Evolutionary conservation across 2,888 invertebrate species (phyloP), one percentile per base, ranked within the genome.

Genomic region (Catocala nupta): DNA sequence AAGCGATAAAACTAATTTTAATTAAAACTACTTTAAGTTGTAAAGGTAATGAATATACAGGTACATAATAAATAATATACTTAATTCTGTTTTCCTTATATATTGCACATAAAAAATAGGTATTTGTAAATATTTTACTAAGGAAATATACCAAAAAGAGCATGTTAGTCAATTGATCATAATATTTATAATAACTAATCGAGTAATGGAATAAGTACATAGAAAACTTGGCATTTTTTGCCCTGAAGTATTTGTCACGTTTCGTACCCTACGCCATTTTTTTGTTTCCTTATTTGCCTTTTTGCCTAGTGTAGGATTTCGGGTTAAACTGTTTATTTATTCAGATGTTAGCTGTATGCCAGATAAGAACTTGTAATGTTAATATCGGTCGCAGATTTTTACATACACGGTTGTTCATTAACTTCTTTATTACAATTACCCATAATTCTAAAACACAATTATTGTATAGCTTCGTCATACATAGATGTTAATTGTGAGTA

Each of bases 401-500:
- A 16, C 8, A 47, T 47, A 16, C 16, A 16, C 16, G 16, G 16
- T 16, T 47, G 45, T 0, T 16, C 13, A 16, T 47, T 16, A 47
- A 47, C 10, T 45, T 13, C 45, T 43, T 7, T 13, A 45, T 13
- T 12, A 45, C 44, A 12, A 45, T n/a, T 12, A 45, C 45, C 45
- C 12, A 45, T 12, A 45, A 45, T 45, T 45, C 13, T 13, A 12
- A 45, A 45, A n/a, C 12, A 65, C 55, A 69, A 69, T 69, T 16
- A 48, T 64, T 55, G 25, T 44, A 16, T 50, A 57, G 36, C 45
- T 61, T 59, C 56, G 61, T 68, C 56, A 56, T 48, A 16, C 34
- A 7, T 49, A 33, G 1, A 49, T 49, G 34, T 11, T 6, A 34
- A n/a, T 49, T 54, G 48, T 33, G 8, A 59, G 13, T 59, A 48